Evolutionary conservation across 2,888 invertebrate genomes (phyloP), one percentile per base, ranked within the genome.

Genomic region (Amphimallon solstitiale): DNA sequence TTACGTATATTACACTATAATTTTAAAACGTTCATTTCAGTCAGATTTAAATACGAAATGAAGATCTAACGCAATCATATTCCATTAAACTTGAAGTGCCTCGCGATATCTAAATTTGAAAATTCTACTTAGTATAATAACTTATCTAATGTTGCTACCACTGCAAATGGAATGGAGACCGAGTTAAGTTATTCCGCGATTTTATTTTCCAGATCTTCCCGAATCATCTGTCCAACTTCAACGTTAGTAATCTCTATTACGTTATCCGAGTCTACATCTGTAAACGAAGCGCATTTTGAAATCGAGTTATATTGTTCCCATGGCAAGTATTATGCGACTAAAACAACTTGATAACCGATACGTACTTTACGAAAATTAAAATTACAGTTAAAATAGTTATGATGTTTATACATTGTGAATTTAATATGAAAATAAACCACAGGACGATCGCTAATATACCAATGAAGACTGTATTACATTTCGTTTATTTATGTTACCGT

Each of bases 251-350:
- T 79, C 17, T 80, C 77, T 63, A 85, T 78, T 0, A 89, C 86
- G 72, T 86, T 86, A 14, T 86, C 82, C 52, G 85, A 84, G 7
- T 89, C 88, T 35, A 89, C 80, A 0, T 89, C 89, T 52, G 87
- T 78, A 46, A 88, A 78, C 0, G 85, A 82, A 0, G 87, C 86
- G 72, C 88, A 86, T 76, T 87, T 86, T 70, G 81, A 51, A 87
- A 29, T 29, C 29, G 9, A 29, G 29, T 9, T 29, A 29, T 9
- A 29, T 5, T 29, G 9, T 29, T 29, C 29, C 29, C 29, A 7
- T 7, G 2, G 29, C 29, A 9, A 3, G 29, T 2, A 7, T 29
- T 29, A 29, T 3, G 9, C 9, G 29, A 29, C 9, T 29, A 5
- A 9, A 29, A 29, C 9, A 29, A 3, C 29, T 3, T 1, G 6